A percentile compares a stretch with the other conserved stretches of the same genome.
Evolutionary conservation across 2,113 vertebrate genomes (phyloP).

Genomic region (Platycercus adscitus): DNA sequence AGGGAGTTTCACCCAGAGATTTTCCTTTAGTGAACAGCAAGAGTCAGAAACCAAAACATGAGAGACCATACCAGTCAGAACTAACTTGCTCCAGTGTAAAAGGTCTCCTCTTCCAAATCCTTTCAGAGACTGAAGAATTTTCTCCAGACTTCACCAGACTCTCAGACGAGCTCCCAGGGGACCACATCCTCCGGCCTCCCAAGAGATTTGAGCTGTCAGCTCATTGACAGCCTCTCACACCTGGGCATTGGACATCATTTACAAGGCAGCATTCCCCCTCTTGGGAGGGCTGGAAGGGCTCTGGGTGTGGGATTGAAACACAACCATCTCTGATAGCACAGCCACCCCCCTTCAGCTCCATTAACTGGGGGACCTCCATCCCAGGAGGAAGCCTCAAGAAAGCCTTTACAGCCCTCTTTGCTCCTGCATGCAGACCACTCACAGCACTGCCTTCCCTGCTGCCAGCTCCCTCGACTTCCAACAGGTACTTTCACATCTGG

Average conservation of each 20-base stretch:
- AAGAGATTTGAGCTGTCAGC: background rate
- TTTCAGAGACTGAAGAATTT: background rate
- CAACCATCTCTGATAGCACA: background rate
- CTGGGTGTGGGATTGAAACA: background rate
- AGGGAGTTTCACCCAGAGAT: background rate
- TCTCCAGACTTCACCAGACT: background rate
- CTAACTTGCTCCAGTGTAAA: background rate
- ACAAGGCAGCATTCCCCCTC: background rate
- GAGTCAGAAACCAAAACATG: background rate
- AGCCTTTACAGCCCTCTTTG: background rate
- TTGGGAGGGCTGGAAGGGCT: background rate
- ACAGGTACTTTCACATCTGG: background rate
- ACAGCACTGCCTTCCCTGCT: background rate
- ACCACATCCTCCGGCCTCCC: background rate
- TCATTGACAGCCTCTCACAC: background rate
- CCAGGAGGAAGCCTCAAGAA: background rate
- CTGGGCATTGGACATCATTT: background rate
- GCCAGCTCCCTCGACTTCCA: background rate
- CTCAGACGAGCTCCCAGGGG: fast-evolving
- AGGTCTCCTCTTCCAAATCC: background rate
- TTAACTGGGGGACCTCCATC: background rate
- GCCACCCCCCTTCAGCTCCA: background rate
- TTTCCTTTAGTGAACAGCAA: background rate
- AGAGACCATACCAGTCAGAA: background rate
- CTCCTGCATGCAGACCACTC: background rate